Percentiles rank a stretch among this genome's conserved stretches.
Conservation (phyloP, 2,113 vertebrate species). For the Numenius arquata region DNA sequence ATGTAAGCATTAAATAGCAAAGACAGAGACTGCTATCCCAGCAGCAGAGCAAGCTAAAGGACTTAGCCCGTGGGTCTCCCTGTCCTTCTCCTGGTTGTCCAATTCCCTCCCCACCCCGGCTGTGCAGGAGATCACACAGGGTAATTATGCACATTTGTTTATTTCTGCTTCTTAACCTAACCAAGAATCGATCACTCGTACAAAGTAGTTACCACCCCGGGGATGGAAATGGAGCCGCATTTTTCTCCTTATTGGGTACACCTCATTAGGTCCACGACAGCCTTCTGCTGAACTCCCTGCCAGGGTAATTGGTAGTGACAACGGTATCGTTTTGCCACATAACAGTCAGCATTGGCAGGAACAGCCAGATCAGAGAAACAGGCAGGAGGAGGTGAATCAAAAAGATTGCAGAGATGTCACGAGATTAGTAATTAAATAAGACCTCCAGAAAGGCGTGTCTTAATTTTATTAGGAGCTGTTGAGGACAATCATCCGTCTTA, state of each 20-base stretch:
- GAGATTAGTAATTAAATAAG: neutral
- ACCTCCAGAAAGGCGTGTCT: neutral
- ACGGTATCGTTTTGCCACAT: neutral
- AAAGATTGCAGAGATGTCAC: neutral
- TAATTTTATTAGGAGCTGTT: neutral
- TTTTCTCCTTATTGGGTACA: conserved; percentile 23
- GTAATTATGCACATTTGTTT: neutral
- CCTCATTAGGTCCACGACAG: conserved; percentile 33
- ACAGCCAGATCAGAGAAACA: neutral
- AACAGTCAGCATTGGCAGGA: neutral
- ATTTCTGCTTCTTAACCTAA: neutral
- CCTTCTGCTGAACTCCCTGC: neutral
- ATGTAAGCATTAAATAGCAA: neutral
- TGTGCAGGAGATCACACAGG: neutral
- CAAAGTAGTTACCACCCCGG: neutral
- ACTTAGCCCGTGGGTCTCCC: neutral
- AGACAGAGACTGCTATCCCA: neutral
- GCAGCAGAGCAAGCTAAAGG: neutral
- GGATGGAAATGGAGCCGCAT: neutral
- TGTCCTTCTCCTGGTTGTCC: neutral
- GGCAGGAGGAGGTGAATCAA: neutral
- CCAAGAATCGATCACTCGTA: neutral
- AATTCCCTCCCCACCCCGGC: neutral
- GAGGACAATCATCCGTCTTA: neutral
- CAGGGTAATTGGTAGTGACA: conserved; percentile 21